phyloP scores from a whole-genome alignment of 1,140 invertebrate species.

The Hylaeus anthracinus region DNA sequence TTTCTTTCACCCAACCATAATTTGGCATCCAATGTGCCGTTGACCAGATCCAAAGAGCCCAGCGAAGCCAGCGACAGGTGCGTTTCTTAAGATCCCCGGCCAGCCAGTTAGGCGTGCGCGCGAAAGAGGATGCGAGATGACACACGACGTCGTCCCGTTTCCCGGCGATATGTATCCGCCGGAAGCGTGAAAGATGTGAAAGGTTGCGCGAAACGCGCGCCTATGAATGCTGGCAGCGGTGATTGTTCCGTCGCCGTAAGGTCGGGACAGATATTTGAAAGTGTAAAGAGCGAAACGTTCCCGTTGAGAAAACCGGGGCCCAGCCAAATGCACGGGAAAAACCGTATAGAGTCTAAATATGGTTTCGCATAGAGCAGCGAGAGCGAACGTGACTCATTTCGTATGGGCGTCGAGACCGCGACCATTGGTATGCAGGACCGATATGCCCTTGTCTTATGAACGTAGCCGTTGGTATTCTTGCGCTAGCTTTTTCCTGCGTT shows the following conservation, averaged over 20 bases:
- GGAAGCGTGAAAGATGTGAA: constrained; percentile 49
- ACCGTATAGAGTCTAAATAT: constrained; percentile 18
- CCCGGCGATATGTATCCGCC: constrained; percentile 40
- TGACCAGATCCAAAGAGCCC: not conserved
- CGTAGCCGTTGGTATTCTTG: not conserved
- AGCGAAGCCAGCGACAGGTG: constrained; percentile 14
- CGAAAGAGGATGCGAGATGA: constrained; percentile 47
- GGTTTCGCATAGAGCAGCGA: constrained; percentile 18
- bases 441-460: constrained; percentile 55
- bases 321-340: constrained; percentile 21
- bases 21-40: no score
- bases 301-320: constrained; percentile 23
- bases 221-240: not conserved
- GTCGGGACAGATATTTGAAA: constrained; percentile 53
- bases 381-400: constrained; percentile 58
- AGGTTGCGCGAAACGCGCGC: constrained; percentile 8
- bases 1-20: no score
- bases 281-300: constrained; percentile 26
- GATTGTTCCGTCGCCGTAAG: constrained; percentile 37
- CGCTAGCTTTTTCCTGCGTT: constrained; percentile 42
- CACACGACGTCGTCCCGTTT: constrained; percentile 36
- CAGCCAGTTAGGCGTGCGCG: not conserved
- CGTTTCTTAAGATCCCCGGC: constrained; percentile 23
- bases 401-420: constrained; percentile 37
- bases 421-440: constrained; percentile 35